These are phyloP conservation scores for Oriolus oriolus DNA, from an alignment of 2,113 vertebrate genomes.

Conservation along the genomic window DNA sequence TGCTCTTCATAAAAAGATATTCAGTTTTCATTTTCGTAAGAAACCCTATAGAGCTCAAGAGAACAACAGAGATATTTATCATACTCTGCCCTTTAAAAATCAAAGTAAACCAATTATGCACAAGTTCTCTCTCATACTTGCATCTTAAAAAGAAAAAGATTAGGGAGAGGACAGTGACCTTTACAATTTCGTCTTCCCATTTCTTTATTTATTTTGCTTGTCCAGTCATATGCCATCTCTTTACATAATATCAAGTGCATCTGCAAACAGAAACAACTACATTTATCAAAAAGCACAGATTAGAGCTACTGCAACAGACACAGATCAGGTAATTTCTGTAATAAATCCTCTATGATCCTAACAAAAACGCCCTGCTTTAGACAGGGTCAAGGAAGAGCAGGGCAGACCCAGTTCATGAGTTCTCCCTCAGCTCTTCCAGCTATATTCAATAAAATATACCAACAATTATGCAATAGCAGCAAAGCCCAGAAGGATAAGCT, in stretches of 20 bases:
- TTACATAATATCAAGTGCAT: neutral
- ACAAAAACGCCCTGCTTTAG: neutral
- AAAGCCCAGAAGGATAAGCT: neutral
- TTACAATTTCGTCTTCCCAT: neutral
- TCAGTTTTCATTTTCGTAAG: neutral
- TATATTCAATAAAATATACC: neutral
- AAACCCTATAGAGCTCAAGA: neutral
- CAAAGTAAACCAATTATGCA: conserved; percentile 31
- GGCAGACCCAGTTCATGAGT: neutral
- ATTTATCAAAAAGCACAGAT: neutral
- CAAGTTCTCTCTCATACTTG: neutral
- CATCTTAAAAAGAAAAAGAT: neutral
- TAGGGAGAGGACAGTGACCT: neutral
- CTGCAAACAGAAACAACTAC: neutral
- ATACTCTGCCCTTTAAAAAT: conserved; percentile 31
- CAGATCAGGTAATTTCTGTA: neutral
- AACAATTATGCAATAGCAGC: neutral
- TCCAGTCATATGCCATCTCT: neutral
- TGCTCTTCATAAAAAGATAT: neutral
- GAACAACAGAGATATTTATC: conserved; percentile 7
- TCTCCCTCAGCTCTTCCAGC: neutral
- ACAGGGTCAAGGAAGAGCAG: neutral
- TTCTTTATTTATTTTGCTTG: neutral
- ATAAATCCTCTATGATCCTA: neutral
- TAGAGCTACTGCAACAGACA: neutral